These are phyloP conservation scores for Rhinophrynus dorsalis DNA, from an alignment of 2,797 vertebrate genomes.

Conservation along the genomic window DNA sequence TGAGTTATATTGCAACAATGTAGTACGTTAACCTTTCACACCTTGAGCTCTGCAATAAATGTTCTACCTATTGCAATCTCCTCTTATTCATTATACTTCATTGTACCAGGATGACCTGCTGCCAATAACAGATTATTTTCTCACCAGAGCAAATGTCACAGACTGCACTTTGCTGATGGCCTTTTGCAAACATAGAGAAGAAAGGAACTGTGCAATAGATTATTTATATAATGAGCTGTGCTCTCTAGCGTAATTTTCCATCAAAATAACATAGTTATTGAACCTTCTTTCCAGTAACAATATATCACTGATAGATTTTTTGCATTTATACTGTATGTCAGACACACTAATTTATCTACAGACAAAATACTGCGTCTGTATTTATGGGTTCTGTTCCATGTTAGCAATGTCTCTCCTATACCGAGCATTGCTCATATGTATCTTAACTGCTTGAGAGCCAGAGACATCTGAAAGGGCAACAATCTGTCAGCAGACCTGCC, in stretches of 20 bases:
- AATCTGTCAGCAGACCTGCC: too few relatives aligned
- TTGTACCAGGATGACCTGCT: not conserved
- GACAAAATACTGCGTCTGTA: too few relatives aligned
- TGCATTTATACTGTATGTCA: not conserved
- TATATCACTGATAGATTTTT: not conserved
- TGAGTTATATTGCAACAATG: too few relatives aligned
- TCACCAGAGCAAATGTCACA: conserved; percentile 12
- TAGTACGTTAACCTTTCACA: not conserved
- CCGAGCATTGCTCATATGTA: too few relatives aligned
- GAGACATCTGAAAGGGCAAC: too few relatives aligned
- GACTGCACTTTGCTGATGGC: conserved; percentile 21
- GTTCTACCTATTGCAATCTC: not conserved
- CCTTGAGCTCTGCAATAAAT: not conserved
- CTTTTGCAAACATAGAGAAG: conserved; percentile 12
- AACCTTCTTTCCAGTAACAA: conserved; percentile 14
- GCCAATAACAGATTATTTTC: conserved; percentile 11
- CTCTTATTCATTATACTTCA: not conserved
- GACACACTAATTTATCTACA: too few relatives aligned
- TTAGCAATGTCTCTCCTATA: too few relatives aligned
- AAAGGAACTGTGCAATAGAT: conserved; percentile 9
- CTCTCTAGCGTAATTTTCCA: not conserved
- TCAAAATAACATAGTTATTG: not conserved
- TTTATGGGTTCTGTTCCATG: too few relatives aligned
- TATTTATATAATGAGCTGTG: conserved; percentile 16
- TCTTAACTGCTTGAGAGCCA: too few relatives aligned